Evolutionary conservation across 2,113 vertebrate species (phyloP).

Genomic region (Leucoraja erinaceus): DNA sequence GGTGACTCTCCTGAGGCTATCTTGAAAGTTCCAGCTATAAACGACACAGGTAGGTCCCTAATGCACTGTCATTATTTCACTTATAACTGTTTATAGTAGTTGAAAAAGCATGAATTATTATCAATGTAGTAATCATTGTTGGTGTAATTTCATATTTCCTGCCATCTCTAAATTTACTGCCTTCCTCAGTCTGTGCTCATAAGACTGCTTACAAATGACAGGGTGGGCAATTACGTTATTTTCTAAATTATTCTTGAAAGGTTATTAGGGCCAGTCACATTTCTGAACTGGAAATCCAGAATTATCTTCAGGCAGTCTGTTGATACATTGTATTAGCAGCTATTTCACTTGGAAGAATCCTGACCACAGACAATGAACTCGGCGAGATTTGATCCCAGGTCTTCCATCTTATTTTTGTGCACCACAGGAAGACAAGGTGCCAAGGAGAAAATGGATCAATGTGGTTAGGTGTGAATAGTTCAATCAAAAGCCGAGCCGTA

Average conservation of each 20-base stretch:
- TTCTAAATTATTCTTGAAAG: neutral
- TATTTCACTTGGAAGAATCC: neutral
- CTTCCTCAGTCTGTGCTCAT: neutral
- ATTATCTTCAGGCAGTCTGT: neutral
- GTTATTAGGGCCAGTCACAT: neutral
- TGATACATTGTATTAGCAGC: neutral
- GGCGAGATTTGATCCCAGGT: neutral
- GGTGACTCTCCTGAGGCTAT: slow-evolving; percentile 51
- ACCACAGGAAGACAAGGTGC: neutral
- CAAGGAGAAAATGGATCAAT: neutral
- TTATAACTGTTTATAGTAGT: neutral
- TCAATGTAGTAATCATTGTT: neutral
- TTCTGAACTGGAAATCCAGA: neutral
- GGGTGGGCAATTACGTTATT: neutral
- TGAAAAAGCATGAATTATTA: neutral
- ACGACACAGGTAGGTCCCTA: slow-evolving; percentile 43
- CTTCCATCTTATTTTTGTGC: neutral
- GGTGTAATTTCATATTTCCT: neutral
- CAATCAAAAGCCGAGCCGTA: neutral
- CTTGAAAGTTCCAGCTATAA: slow-evolving; percentile 55
- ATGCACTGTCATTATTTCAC: neutral
- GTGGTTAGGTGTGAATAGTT: neutral
- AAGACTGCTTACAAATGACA: neutral
- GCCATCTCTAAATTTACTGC: neutral
- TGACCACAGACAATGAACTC: neutral